A percentile compares a stretch with the other conserved stretches of the same genome.
These are phyloP conservation scores for Crotalus viridis DNA, from an alignment of 2,113 vertebrate genomes.

Conservation along the genomic window DNA sequence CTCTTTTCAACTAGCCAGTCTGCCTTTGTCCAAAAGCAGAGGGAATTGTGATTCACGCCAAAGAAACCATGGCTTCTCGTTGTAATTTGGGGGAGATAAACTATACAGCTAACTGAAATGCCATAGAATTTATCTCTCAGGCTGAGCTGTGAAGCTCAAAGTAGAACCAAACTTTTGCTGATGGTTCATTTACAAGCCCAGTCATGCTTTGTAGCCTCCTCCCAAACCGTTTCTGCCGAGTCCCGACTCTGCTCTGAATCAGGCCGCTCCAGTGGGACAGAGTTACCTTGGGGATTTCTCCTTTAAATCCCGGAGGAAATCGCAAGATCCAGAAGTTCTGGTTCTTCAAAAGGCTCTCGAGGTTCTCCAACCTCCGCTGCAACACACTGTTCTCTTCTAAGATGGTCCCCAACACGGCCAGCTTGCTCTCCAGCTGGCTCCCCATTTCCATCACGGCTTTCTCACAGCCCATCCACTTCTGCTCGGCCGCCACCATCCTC, in stretches of 20 bases:
- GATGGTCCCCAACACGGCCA: conserved; percentile 44
- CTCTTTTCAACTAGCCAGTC: background rate
- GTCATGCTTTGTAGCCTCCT: too few species aligned
- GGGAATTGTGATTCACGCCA: background rate
- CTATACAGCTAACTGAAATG: background rate
- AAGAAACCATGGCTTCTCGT: background rate
- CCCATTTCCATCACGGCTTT: conserved; percentile 23
- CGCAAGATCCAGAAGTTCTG: conserved; percentile 17
- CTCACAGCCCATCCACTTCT: conserved; percentile 51
- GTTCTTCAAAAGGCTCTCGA: conserved; percentile 17
- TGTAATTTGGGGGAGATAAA: background rate
- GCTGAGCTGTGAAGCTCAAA: background rate
- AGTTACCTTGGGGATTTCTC: conserved; percentile 49
- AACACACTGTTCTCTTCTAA: conserved; percentile 27
- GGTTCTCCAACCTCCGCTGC: background rate
- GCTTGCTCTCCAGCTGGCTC: conserved; percentile 57
- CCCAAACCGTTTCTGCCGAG: background rate
- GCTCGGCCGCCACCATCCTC: background rate
- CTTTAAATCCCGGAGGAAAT: background rate
- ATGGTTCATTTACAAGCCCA: too few species aligned
- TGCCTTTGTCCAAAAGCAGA: background rate
- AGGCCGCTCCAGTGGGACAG: background rate
- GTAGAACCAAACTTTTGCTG: background rate
- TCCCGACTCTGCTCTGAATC: background rate
- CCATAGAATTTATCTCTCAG: background rate